Evolutionary conservation across 2,888 invertebrate genomes (phyloP).

Genomic region (Thymelicus sylvestris): DNA sequence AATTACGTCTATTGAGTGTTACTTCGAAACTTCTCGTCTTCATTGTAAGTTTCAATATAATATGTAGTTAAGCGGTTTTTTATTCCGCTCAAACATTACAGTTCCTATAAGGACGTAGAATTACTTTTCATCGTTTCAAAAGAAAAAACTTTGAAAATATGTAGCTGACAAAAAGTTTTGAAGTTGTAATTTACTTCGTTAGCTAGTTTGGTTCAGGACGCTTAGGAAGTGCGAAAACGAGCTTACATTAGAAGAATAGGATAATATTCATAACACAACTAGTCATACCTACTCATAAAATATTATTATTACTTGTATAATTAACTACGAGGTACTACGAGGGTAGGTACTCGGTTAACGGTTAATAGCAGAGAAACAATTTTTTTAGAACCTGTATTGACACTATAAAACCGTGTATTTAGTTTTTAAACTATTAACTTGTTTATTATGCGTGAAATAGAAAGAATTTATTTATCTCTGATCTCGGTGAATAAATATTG

Average conservation of each 20-base stretch:
- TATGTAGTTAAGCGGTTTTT: constrained; percentile 32
- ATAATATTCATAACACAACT: too few species aligned
- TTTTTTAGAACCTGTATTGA: too few species aligned
- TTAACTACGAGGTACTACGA: too few species aligned
- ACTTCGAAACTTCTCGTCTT: constrained; percentile 51
- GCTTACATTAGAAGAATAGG: background rate
- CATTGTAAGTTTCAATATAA: constrained; percentile 46
- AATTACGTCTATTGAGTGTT: constrained; percentile 60
- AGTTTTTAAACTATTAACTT: too few species aligned
- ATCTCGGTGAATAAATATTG: too few species aligned
- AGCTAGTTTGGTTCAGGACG: constrained; percentile 23
- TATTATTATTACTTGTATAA: too few species aligned
- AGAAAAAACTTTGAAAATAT: constrained; percentile 27
- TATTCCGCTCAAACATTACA: constrained; percentile 26
- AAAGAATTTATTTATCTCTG: too few species aligned
- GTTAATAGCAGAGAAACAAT: too few species aligned
- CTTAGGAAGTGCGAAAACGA: background rate
- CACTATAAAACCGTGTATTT: too few species aligned
- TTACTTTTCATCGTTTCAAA: constrained; percentile 11
- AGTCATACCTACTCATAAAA: too few species aligned
- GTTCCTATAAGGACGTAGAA: constrained; percentile 22
- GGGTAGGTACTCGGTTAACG: too few species aligned
- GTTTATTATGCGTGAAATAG: too few species aligned
- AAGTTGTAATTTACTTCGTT: constrained; percentile 35
- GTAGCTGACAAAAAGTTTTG: constrained; percentile 35